phyloP scores from a whole-genome alignment of 1,140 invertebrate species.

The Lethocerus indicus region DNA sequence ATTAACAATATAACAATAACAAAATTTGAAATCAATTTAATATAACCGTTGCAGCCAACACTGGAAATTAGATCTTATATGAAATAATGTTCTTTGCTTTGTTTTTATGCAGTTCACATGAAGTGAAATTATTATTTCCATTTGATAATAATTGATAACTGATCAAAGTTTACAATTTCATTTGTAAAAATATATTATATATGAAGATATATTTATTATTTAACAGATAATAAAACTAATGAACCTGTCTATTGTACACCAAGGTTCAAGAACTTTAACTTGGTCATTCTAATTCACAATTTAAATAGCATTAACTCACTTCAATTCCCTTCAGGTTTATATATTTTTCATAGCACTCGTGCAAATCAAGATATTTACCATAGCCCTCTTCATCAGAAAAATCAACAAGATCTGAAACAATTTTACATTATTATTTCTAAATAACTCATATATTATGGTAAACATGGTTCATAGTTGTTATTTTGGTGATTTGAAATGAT shows the following conservation, averaged over 20 bases:
- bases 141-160: not conserved
- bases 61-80: not conserved
- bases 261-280: too few species aligned
- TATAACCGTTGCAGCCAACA: not conserved
- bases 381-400: constrained; percentile 99
- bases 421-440: too few species aligned
- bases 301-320: constrained; percentile 32
- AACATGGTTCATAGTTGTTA: too few species aligned
- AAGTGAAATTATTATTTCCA: not conserved
- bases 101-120: not conserved
- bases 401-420: constrained; percentile 59
- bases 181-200: not conserved
- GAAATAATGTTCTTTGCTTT: not conserved
- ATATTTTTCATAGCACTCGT: constrained; percentile 90
- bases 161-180: not conserved
- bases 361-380: constrained; percentile 96
- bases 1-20: not conserved
- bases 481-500: constrained; percentile 1
- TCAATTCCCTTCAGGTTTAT: constrained; percentile 95
- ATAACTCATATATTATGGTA: too few species aligned
- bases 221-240: not conserved
- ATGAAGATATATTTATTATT: not conserved
- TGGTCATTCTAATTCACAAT: too few species aligned
- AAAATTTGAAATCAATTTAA: not conserved
- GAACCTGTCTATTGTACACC: too few species aligned